Evolutionary conservation across 2,797 vertebrate genomes (phyloP).

Genomic region (Selene dorsalis): DNA sequence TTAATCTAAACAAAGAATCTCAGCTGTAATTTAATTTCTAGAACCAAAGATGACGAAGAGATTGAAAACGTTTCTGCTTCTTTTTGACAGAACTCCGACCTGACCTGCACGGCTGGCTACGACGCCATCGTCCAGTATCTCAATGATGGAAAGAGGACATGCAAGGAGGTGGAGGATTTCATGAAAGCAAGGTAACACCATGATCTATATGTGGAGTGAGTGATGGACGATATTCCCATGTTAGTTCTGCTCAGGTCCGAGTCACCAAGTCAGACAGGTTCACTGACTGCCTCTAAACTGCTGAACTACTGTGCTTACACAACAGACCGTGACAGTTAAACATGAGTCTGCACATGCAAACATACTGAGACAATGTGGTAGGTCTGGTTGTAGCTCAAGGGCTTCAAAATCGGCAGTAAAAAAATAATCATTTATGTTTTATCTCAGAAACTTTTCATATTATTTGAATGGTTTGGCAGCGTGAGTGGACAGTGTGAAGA

Average conservation of each 20-base stretch:
- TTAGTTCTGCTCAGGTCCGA: neutral
- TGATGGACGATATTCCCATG: neutral
- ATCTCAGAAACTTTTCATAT: neutral
- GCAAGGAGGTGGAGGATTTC: constrained; percentile 97
- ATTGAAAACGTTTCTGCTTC: neutral
- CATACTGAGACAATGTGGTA: neutral
- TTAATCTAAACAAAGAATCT: neutral
- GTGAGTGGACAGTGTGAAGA: neutral
- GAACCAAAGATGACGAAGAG: neutral
- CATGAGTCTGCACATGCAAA: neutral
- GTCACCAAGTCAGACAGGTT: neutral
- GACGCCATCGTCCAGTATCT: constrained; percentile 93
- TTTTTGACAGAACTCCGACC: constrained; percentile 85
- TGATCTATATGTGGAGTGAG: neutral
- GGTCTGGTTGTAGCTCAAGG: too few relatives aligned
- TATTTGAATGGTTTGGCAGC: neutral
- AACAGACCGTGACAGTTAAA: neutral
- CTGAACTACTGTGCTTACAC: neutral
- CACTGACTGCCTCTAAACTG: neutral
- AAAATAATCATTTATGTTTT: neutral
- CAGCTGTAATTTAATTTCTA: neutral
- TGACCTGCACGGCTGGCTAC: constrained; percentile 90
- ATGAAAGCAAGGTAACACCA: constrained; percentile 91
- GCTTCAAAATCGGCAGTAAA: neutral
- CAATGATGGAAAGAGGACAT: constrained; percentile 92